Evolutionary conservation across 2,888 invertebrate species (phyloP).

Genomic region (Cantharis lateralis): DNA sequence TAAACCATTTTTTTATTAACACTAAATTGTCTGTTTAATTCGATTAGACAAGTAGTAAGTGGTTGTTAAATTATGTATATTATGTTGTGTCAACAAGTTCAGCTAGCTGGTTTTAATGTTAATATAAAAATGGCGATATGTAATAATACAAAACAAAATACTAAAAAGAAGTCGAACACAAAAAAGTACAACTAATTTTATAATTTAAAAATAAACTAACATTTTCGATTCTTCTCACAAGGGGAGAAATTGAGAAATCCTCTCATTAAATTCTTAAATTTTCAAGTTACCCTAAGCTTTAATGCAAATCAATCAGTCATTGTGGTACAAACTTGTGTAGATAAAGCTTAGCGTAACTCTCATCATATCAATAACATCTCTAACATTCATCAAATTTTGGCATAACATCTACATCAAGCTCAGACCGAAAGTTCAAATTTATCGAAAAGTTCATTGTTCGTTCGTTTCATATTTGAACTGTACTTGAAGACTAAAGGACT

Average conservation of each 20-base stretch:
- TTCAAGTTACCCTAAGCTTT: not conserved
- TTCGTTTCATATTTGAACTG: too few species aligned
- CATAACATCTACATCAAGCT: too few species aligned
- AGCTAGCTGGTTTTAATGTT: constrained; percentile 40
- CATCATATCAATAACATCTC: not conserved
- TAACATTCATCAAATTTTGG: not conserved
- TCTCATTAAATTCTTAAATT: not conserved
- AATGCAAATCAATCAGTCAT: too few species aligned
- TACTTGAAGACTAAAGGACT: too few species aligned
- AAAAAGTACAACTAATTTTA: not conserved
- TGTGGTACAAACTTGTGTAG: too few species aligned
- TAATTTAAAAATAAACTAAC: not conserved
- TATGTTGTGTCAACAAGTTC: not conserved
- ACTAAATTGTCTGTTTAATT: constrained; percentile 39
- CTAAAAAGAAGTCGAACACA: not conserved
- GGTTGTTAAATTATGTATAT: not conserved
- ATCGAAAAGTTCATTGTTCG: too few species aligned
- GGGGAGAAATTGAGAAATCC: too few species aligned
- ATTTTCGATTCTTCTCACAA: not conserved
- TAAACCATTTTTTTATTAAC: constrained; percentile 47
- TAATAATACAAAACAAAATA: constrained; percentile 5
- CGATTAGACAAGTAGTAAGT: constrained; percentile 9
- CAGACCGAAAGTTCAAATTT: too few species aligned
- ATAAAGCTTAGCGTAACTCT: not conserved
- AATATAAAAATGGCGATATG: constrained; percentile 36